Conservation (phyloP, 2,888 invertebrate genomes). For the Empis stercorea region DNA sequence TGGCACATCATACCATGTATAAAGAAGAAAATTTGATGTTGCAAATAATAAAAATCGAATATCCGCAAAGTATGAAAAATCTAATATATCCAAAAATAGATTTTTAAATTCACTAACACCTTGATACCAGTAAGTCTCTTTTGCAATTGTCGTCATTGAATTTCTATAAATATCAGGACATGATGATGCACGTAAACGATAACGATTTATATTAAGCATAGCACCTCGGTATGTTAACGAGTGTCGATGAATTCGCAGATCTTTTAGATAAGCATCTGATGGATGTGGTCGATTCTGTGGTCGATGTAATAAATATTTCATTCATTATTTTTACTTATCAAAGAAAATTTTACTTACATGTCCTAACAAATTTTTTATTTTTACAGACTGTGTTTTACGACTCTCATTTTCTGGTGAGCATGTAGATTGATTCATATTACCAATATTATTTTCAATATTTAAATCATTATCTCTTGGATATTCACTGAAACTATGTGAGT, state of each 20-base stretch:
- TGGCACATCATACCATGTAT: slow-evolving; percentile 87
- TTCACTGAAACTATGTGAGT: slow-evolving; percentile 63
- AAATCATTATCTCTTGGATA: slow-evolving; percentile 17
- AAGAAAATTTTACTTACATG: too few species aligned
- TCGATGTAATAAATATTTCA: too few species aligned
- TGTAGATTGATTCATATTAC: too few species aligned
- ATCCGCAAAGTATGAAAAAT: slow-evolving; percentile 68
- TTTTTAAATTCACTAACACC: slow-evolving; percentile 68
- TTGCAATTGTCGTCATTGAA: slow-evolving; percentile 74
- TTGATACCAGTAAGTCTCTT: slow-evolving; percentile 61
- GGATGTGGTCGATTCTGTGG: slow-evolving; percentile 11
- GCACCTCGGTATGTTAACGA: slow-evolving; percentile 75
- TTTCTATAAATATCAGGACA: slow-evolving; percentile 84
- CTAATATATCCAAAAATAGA: slow-evolving; percentile 61
- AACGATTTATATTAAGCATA: slow-evolving; percentile 71
- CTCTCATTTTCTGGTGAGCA: too few species aligned
- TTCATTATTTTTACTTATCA: too few species aligned
- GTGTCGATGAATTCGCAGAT: slow-evolving; percentile 59
- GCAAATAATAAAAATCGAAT: slow-evolving; percentile 64
- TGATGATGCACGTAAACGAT: slow-evolving; percentile 69
- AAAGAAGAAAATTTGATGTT: slow-evolving; percentile 76
- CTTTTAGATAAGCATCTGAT: slow-evolving; percentile 49
- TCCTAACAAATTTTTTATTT: too few species aligned
- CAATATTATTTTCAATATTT: neutral
- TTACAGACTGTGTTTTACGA: too few species aligned